phyloP scores from a whole-genome alignment of 2,113 vertebrate genomes.

The Bostrychus sinensis region DNA sequence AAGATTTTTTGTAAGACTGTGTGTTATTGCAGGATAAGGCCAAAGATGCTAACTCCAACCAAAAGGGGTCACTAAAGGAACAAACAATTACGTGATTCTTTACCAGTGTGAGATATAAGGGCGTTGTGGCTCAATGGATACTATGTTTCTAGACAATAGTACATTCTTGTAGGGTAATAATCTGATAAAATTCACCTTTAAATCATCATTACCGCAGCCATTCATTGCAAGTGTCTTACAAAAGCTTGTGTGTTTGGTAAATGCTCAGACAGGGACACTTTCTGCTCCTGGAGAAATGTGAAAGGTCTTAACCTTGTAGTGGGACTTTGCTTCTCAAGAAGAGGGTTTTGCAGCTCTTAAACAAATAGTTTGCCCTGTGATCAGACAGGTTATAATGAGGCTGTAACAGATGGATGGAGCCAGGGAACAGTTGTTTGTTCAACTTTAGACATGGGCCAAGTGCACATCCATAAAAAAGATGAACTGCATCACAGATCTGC shows the following conservation, averaged over 20 bases:
- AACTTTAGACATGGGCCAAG: slow-evolving; percentile 19
- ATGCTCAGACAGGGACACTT: neutral
- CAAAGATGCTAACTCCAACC: no score
- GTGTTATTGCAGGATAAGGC: no score
- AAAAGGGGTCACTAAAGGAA: no score
- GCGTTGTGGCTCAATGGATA: no score
- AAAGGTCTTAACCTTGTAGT: neutral
- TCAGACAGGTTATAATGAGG: neutral
- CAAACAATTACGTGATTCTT: no score
- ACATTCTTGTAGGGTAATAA: no score
- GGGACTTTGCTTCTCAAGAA: slow-evolving; percentile 10
- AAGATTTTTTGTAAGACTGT: no score
- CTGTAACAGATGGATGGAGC: slow-evolving; percentile 27
- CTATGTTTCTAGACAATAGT: no score
- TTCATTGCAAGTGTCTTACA: neutral
- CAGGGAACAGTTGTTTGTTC: slow-evolving; percentile 24
- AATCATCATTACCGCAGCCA: neutral
- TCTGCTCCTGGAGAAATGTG: slow-evolving; percentile 11
- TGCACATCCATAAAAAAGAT: slow-evolving; percentile 1
- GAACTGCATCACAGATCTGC: neutral
- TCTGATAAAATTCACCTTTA: neutral
- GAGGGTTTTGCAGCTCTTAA: slow-evolving; percentile 16
- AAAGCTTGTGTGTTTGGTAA: neutral
- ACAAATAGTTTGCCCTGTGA: slow-evolving; percentile 34
- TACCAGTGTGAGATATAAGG: no score